These are phyloP conservation scores for Chironex yamaguchii DNA, from an alignment of 30 jellyfish, hydroid and myxozoan genomes.

Conservation along the genomic window DNA sequence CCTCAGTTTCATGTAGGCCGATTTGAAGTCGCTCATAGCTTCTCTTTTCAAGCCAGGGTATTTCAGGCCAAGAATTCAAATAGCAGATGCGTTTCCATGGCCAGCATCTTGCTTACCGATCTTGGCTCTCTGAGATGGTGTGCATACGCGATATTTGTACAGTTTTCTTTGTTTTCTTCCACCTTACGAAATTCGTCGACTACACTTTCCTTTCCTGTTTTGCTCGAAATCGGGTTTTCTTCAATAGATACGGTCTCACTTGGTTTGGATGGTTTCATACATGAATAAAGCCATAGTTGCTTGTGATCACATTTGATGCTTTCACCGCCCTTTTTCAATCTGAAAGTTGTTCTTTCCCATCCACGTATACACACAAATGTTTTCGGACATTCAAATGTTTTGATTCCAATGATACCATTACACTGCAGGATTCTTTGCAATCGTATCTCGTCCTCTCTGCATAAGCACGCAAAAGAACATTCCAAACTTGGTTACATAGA, in stretches of 20 bases:
- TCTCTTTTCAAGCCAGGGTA: conserved; percentile 46
- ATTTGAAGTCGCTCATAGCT: conserved; percentile 39
- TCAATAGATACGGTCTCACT: conserved; percentile 51
- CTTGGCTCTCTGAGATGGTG: conserved; percentile 71
- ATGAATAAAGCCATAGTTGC: conserved; percentile 57
- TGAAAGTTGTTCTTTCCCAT: conserved; percentile 1
- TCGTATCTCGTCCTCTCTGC: no score
- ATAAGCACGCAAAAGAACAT: not conserved
- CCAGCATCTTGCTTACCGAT: conserved; percentile 36
- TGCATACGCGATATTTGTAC: conserved; percentile 40
- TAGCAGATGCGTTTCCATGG: conserved; percentile 42
- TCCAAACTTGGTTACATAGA: conserved; percentile 11
- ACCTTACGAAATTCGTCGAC: conserved; percentile 59
- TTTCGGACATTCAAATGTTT: not conserved
- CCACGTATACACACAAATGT: not conserved
- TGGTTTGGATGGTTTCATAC: conserved; percentile 51
- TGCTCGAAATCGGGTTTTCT: conserved; percentile 30
- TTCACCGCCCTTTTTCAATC: conserved; percentile 24
- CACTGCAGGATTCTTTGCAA: no score
- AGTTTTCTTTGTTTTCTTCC: conserved; percentile 36
- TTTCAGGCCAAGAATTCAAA: not conserved
- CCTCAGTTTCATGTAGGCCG: conserved; percentile 29
- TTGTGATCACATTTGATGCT: conserved; percentile 57
- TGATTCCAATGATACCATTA: not conserved
- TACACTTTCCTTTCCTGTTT: conserved; percentile 49